phyloP scores from a whole-genome alignment of 1,140 invertebrate species.

The Mylabris phalerata region DNA sequence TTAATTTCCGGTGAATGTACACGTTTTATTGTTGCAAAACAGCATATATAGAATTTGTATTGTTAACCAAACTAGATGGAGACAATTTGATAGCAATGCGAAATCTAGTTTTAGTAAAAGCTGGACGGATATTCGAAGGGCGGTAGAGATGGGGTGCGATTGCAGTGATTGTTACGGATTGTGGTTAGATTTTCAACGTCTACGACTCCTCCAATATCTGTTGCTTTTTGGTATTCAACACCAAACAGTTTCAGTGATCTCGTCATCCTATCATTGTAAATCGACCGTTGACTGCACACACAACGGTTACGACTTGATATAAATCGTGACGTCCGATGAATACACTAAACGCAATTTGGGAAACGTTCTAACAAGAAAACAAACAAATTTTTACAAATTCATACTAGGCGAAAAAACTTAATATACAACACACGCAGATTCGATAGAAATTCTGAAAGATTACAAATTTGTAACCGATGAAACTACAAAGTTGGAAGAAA shows the following conservation, averaged over 20 bases:
- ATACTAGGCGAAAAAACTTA: too few species aligned
- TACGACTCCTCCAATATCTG: slow-evolving; percentile 2
- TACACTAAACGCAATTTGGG: not conserved
- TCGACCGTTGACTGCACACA: slow-evolving; percentile 15
- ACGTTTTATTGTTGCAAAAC: not conserved
- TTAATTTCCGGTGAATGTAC: slow-evolving; percentile 8
- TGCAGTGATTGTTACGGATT: too few species aligned
- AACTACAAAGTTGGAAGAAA: too few species aligned
- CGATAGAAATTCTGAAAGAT: too few species aligned
- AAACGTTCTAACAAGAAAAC: too few species aligned
- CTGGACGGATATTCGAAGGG: slow-evolving; percentile 1
- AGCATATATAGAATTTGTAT: slow-evolving; percentile 5
- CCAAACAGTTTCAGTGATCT: slow-evolving; percentile 13
- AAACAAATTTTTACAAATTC: too few species aligned
- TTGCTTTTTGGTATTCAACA: slow-evolving; percentile 13
- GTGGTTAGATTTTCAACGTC: too few species aligned
- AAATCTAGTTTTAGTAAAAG: slow-evolving; percentile 8
- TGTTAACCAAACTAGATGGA: slow-evolving; percentile 12
- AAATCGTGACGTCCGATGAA: slow-evolving; percentile 15
- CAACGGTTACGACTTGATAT: slow-evolving; percentile 12
- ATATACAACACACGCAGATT: too few species aligned
- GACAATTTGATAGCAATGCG: slow-evolving; percentile 11
- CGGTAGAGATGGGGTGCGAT: too few species aligned
- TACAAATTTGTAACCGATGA: too few species aligned
- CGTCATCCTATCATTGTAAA: slow-evolving; percentile 17